phyloP scores from a whole-genome alignment of 2,113 vertebrate genomes.

The Petromus typicus region DNA sequence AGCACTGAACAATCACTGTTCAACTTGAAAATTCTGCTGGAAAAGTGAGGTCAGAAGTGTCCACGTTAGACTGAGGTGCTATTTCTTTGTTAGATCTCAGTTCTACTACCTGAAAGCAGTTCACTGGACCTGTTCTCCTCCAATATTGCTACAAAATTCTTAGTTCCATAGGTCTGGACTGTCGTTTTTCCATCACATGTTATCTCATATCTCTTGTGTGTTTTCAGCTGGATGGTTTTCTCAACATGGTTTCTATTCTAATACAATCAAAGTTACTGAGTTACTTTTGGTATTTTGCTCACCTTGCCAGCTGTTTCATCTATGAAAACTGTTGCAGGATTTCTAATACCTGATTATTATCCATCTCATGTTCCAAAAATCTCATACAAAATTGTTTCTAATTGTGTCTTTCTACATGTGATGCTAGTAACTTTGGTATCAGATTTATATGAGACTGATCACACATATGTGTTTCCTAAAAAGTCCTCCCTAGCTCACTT shows the following conservation, averaged over 20 bases:
- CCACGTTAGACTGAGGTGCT: background rate
- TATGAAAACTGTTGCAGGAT: background rate
- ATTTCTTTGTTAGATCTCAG: background rate
- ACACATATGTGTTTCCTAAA: background rate
- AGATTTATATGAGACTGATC: background rate
- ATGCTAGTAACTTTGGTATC: background rate
- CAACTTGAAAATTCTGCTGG: background rate
- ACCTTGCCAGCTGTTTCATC: background rate
- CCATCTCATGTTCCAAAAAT: background rate
- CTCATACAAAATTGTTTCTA: background rate
- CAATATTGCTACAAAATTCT: background rate
- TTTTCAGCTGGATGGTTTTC: background rate
- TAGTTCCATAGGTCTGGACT: background rate
- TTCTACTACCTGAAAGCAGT: background rate
- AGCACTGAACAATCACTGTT: background rate
- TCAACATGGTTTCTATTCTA: background rate
- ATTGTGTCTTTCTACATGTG: background rate
- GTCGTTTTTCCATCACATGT: background rate
- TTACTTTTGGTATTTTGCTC: background rate
- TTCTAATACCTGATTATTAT: conserved; percentile 6
- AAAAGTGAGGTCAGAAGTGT: background rate
- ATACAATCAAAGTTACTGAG: background rate
- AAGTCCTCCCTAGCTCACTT: background rate
- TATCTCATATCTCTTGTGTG: background rate
- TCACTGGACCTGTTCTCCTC: background rate